phyloP scores from a whole-genome alignment of 2,113 vertebrate genomes.

The Dryoscopus gambensis region DNA sequence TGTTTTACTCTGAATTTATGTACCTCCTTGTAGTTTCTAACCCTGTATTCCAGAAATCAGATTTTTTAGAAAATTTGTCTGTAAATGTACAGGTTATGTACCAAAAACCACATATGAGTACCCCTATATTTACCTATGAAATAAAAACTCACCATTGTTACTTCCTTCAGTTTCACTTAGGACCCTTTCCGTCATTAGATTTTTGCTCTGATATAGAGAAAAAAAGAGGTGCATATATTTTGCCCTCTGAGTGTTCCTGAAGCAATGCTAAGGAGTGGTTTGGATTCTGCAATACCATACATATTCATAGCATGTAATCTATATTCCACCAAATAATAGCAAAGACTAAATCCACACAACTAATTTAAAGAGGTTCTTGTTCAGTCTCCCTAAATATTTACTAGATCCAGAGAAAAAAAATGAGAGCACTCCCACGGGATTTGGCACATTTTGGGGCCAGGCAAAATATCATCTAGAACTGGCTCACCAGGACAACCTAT shows the following conservation, averaged over 20 bases:
- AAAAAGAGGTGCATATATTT: not conserved
- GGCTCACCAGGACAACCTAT: not conserved
- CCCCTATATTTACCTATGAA: not conserved
- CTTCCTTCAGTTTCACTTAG: not conserved
- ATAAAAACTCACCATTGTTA: fast-evolving
- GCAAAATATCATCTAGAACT: not conserved
- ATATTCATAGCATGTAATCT: not conserved
- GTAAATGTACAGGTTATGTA: not conserved
- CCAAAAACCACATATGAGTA: not conserved
- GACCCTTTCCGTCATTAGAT: not conserved
- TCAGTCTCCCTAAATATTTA: not conserved
- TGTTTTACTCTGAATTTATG: not conserved
- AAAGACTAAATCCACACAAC: not conserved
- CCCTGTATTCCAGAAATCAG: not conserved
- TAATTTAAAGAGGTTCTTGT: not conserved
- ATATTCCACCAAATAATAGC: not conserved
- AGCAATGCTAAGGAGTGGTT: not conserved
- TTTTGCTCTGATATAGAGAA: not conserved
- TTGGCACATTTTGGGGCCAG: not conserved
- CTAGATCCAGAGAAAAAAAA: not conserved
- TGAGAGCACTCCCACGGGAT: not conserved
- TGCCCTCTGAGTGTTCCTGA: not conserved
- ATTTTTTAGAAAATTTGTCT: not conserved
- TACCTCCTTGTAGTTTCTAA: not conserved
- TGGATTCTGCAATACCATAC: not conserved